Evolutionary conservation across 2,888 invertebrate species (phyloP).

Genomic region (Seladonia tumulorum): DNA sequence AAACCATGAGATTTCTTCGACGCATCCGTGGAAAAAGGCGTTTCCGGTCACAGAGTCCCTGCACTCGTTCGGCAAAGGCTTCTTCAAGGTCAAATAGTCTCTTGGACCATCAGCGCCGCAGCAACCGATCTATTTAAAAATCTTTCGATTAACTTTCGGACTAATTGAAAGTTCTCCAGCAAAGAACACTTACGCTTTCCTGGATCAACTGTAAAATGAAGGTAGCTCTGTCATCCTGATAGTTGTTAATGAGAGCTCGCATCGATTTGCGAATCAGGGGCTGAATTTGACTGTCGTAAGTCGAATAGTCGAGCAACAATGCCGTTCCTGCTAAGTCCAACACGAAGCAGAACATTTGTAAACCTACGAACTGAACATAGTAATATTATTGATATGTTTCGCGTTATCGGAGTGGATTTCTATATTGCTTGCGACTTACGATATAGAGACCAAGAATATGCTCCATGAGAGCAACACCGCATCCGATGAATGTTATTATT

Average conservation of each 20-base stretch:
- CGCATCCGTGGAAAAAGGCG: slow-evolving; percentile 94
- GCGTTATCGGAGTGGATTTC: background rate
- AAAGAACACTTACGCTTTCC: slow-evolving; percentile 89
- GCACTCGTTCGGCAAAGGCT: slow-evolving; percentile 93
- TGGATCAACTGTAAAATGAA: slow-evolving; percentile 91
- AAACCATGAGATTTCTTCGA: slow-evolving; percentile 95
- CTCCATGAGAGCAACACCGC: slow-evolving; percentile 93
- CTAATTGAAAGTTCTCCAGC: background rate
- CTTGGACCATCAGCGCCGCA: slow-evolving; percentile 95
- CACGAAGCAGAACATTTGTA: slow-evolving; percentile 90
- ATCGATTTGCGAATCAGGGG: slow-evolving; percentile 90
- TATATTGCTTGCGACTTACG: slow-evolving; percentile 86
- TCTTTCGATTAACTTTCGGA: background rate
- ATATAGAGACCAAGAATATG: slow-evolving; percentile 88
- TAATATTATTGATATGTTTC: background rate
- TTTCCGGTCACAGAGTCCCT: slow-evolving; percentile 95
- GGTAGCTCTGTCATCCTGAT: slow-evolving; percentile 89
- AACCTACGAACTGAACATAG: slow-evolving; percentile 88
- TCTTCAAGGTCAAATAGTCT: slow-evolving; percentile 91
- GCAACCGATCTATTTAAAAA: slow-evolving; percentile 89
- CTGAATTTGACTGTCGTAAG: slow-evolving; percentile 92
- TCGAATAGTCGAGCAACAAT: slow-evolving; percentile 91
- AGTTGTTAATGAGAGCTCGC: slow-evolving; percentile 90
- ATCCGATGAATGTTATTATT: slow-evolving; percentile 92
- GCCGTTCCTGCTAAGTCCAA: slow-evolving; percentile 91